Evolutionary conservation across 2,797 vertebrate species (phyloP), one percentile per base, ranked within the genome.

Genomic region (Sparus aurata): DNA sequence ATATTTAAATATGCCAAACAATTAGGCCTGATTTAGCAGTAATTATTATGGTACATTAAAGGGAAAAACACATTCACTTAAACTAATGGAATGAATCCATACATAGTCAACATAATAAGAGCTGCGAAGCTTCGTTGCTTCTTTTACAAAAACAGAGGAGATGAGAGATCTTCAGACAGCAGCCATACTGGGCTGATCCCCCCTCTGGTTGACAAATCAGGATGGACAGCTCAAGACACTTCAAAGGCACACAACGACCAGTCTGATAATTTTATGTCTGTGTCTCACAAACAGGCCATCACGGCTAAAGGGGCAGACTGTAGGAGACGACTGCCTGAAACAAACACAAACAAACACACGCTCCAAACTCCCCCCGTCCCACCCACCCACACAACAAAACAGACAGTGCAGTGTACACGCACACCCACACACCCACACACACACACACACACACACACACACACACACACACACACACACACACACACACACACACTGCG

Each of bases 231-330:
- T 91, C 90, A 91, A 92, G 87, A 93, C 92, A 92, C 91, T 93
- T 94, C 90, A 94, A 94, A 93, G 89, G 87, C 91, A 89, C 91
- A 91, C 86, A 85, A 86, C 80, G 57, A 91, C 91, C 92, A 87
- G 87, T 89, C 92, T 92, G 90, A 94, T 94, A 92, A 95, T 94
- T 93, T 93, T 91, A 92, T 89, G 89, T 93, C 92, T 91, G 91
- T 67, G 90, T 92, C 90, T 92, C 91, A 89, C 90, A 93, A 94
- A 94, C 92, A 90, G 92, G 90, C 93, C 91, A 91, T 93, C 91
- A 87, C 78, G 22, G 87, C 93, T 91, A 92, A 91, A 90, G 92
- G 92, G 91, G 89, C 86, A 89, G 90, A 88, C 87, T 87, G 91
- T 87, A 95, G 94, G 94, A 93, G 91, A 90, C 63, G 94, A 91